Conservation (phyloP, 2,113 vertebrate species). For the Brienomyrus brachyistius region DNA sequence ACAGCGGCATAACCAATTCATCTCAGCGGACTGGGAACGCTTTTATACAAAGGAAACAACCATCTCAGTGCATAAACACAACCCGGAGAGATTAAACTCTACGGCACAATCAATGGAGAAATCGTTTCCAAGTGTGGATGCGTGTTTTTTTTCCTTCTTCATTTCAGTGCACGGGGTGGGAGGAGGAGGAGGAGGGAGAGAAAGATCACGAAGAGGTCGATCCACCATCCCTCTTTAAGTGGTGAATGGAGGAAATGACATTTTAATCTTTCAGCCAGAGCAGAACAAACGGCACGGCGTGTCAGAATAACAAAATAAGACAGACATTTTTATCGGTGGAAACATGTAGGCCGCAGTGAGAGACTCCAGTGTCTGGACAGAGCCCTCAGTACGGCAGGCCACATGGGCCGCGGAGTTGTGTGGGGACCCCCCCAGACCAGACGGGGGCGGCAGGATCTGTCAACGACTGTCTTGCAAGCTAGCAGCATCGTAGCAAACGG, state of each 20-base stretch:
- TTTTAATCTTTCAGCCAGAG: conserved; percentile 35
- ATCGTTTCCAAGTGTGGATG: conserved; percentile 21
- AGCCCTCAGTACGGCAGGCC: conserved; percentile 23
- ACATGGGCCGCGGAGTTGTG: background rate
- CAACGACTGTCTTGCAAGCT: background rate
- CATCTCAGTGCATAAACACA: background rate
- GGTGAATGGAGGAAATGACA: conserved; percentile 26
- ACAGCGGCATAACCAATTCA: background rate
- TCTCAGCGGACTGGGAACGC: background rate
- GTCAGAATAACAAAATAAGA: conserved; percentile 27
- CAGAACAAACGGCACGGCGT: background rate
- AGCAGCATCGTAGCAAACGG: background rate
- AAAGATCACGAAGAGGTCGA: conserved; percentile 24
- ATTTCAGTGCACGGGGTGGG: conserved; percentile 11
- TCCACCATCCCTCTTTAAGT: conserved; percentile 26
- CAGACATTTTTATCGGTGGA: conserved; percentile 34
- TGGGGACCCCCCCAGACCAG: background rate
- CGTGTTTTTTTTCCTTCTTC: background rate
- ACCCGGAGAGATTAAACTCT: background rate
- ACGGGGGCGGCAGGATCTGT: background rate
- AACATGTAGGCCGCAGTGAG: conserved; percentile 24
- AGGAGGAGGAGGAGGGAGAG: background rate
- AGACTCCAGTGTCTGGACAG: conserved; percentile 26
- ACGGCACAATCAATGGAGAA: conserved; percentile 11
- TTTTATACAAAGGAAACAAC: conserved; percentile 5